Base-by-base conservation (phyloP, 2,113 vertebrate genomes). In the Nothocercus nigrocapillus region DNA sequence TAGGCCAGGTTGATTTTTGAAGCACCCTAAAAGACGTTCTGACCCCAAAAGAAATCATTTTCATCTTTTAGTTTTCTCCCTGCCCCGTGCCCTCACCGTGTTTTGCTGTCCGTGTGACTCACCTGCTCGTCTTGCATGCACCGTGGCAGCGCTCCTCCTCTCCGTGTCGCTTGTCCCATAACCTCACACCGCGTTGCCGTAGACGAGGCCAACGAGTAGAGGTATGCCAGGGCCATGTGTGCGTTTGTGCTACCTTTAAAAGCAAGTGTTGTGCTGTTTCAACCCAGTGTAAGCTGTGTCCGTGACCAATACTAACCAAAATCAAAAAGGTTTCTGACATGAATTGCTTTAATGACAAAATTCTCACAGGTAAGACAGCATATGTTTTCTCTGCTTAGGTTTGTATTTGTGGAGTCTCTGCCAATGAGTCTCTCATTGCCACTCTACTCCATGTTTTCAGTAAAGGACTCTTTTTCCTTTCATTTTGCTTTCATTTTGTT, bases 61-160 rank as follows among this genome's bases (percentile, higher is more conserved):
- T 95, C 22, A 45, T 74, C 42, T 95, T 82, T 66, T 80, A 92
- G 90, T 92, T 96, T 61, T 82, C 82, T 72, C 40, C 47, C 38
- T 84, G 36, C 74, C 88, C 72, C 87, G 20, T 94, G 63, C 92
- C 90, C 67, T 91, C 47, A 56, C 88, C 25, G 58, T 82, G 93
- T 96, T 92, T 69, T 89, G 90, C 73, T 94, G 95, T 96, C 96
- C 86, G 70, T 94, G 92, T 96, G 79, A 94, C 62, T 69, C 56
- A 92, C 93, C 94, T 96, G 98, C 98, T 97, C 82, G 95, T 96
- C 28, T 62, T 98, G 98, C 98, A 98, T 98, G 98, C 94, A 67
- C 74, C 72, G 82, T 96, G 84, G 93, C 96, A 88, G 90, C 95
- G 45, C 10, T 92, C 59, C 16, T 63, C 62, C 87, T 75, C 68